These are phyloP conservation scores for Poeciliopsis infans DNA, from an alignment of 2,797 vertebrate genomes.

Conservation along the genomic window DNA sequence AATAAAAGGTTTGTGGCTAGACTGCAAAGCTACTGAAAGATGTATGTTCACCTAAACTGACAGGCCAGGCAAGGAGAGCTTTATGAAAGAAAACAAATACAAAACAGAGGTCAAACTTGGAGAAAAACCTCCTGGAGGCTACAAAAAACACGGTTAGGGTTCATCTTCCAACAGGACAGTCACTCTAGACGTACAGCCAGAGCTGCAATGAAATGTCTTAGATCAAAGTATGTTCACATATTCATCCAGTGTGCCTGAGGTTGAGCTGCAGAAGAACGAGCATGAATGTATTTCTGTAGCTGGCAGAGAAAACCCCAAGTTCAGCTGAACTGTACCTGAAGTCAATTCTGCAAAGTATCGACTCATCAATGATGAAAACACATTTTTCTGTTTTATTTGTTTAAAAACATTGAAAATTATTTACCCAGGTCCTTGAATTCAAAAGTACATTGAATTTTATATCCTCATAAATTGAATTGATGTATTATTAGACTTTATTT, in stretches of 20 bases:
- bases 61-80: not conserved
- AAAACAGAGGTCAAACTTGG: not conserved
- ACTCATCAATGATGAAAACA: not conserved
- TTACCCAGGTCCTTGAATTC: not conserved
- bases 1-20: not conserved
- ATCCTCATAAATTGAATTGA: not conserved
- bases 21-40: not conserved
- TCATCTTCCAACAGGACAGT: not conserved
- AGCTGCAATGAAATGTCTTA: not conserved
- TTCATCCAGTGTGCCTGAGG: not conserved
- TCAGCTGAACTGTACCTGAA: too few species aligned
- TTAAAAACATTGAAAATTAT: not conserved
- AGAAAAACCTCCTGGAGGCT: not conserved
- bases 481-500: not conserved
- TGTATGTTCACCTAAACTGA: not conserved
- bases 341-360: not conserved
- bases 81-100: not conserved
- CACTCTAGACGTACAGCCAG: not conserved
- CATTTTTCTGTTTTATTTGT: not conserved
- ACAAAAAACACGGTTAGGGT: not conserved
- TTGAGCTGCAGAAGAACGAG: not conserved
- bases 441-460: not conserved
- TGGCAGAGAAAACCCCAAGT: not conserved
- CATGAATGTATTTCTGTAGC: not conserved
- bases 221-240: not conserved